Evolutionary conservation across 2,797 vertebrate genomes (phyloP).

Genomic region (Strix occidentalis): DNA sequence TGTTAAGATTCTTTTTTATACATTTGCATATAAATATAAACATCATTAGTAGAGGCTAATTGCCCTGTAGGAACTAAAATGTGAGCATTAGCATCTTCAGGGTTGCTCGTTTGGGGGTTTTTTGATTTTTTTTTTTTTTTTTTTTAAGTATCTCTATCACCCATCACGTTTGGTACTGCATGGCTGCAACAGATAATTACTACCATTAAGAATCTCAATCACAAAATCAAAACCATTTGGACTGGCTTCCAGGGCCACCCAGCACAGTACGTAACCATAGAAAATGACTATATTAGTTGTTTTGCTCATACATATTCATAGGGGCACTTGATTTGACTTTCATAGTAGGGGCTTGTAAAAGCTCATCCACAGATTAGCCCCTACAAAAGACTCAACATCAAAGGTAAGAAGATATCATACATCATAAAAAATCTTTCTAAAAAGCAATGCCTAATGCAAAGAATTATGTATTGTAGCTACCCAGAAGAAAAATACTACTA

Average conservation of each 20-base stretch:
- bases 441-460: conserved; percentile 8
- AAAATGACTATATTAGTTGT: conserved; percentile 64
- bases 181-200: conserved; percentile 78
- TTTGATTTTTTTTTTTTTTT: neutral
- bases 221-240: conserved; percentile 77
- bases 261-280: conserved; percentile 75
- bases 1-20: conserved; percentile 74
- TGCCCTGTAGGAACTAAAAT: conserved; percentile 77
- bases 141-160: conserved; percentile 70
- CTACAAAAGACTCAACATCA: conserved; percentile 64
- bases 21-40: conserved; percentile 84
- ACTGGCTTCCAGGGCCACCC: conserved; percentile 74
- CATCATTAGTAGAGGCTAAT: conserved; percentile 80
- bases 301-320: conserved; percentile 78
- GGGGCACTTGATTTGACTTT: conserved; percentile 72
- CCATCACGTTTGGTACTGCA: conserved; percentile 70
- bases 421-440: conserved; percentile 1
- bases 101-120: neutral
- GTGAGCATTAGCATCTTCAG: conserved; percentile 74
- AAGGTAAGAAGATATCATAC: conserved; percentile 48
- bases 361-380: conserved; percentile 68
- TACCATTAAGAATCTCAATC: conserved; percentile 77
- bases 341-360: conserved; percentile 69
- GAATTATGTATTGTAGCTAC: conserved; percentile 31
- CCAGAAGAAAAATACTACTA: conserved; percentile 12